Conservation (phyloP, 2,888 invertebrate species). For the Folsomia manolachei region DNA sequence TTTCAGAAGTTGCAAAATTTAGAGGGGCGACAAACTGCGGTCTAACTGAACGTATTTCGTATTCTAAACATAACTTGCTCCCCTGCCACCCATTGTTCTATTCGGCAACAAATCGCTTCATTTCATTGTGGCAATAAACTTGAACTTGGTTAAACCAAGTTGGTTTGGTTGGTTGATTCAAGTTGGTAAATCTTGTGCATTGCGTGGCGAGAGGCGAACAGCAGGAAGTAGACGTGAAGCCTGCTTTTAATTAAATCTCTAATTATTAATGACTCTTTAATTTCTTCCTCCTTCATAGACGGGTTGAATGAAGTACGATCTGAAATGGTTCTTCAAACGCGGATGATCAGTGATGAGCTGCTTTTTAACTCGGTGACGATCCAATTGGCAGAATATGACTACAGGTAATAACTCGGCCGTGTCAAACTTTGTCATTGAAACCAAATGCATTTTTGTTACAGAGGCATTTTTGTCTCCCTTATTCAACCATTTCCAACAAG, state of each 20-base stretch:
- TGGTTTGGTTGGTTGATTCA: no score
- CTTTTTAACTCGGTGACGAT: constrained; percentile 90
- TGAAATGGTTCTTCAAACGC: constrained; percentile 68
- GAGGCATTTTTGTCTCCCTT: constrained; percentile 87
- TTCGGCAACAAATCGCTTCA: neutral
- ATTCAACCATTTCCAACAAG: constrained; percentile 82
- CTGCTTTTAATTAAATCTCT: constrained; percentile 4
- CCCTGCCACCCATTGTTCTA: neutral
- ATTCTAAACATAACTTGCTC: neutral
- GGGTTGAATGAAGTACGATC: constrained; percentile 91
- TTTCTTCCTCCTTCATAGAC: constrained; percentile 65
- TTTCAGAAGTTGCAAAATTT: neutral
- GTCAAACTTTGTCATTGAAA: no score
- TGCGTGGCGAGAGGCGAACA: neutral
- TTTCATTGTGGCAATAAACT: constrained; percentile 2
- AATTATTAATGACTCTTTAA: constrained; percentile 15
- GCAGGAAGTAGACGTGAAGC: no score
- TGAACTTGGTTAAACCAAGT: no score
- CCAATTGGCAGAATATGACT: constrained; percentile 86
- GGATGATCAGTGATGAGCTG: constrained; percentile 91
- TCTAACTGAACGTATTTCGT: neutral
- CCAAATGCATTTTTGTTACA: no score
- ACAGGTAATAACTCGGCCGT: no score
- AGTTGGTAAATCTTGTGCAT: neutral
- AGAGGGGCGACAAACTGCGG: neutral